These are phyloP conservation scores for Neosilurus mollespiculum DNA, from an alignment of 2,797 vertebrate species.

Conservation along the genomic window DNA sequence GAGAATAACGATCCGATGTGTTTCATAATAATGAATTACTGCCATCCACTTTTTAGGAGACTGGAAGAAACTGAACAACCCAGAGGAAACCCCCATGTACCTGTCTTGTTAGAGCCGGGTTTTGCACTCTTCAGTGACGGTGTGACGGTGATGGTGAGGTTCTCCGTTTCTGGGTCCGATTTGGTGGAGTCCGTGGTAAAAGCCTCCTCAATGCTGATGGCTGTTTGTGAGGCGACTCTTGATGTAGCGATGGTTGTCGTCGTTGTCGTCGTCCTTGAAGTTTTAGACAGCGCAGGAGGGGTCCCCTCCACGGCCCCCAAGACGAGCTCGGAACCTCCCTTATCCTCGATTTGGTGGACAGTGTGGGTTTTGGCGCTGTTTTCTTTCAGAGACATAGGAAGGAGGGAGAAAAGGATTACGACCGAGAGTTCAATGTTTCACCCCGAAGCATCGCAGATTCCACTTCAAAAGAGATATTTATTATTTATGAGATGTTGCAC, in stretches of 20 bases:
- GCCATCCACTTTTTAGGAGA: not conserved
- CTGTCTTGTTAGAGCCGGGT: conserved; percentile 73
- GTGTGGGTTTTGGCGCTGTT: conserved; percentile 67
- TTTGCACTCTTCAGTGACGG: conserved; percentile 60
- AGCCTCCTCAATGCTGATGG: conserved; percentile 12
- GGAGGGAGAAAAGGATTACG: conserved; percentile 39
- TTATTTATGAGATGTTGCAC: conserved; percentile 52
- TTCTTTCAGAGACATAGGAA: conserved; percentile 63
- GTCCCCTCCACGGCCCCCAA: conserved; percentile 65
- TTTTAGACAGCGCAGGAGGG: conserved; percentile 21
- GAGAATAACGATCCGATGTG: too few species aligned
- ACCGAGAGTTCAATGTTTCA: conserved; percentile 33
- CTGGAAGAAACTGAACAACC: not conserved
- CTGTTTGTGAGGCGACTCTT: conserved; percentile 34
- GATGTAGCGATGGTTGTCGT: not conserved
- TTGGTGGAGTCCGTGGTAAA: conserved; percentile 44
- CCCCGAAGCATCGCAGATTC: conserved; percentile 40
- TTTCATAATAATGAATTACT: too few species aligned
- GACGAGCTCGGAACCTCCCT: conserved; percentile 62
- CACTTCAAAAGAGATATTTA: conserved; percentile 53
- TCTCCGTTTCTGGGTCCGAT: conserved; percentile 54
- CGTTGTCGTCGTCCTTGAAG: conserved; percentile 52
- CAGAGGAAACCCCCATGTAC: conserved; percentile 58
- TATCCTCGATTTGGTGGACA: conserved; percentile 69
- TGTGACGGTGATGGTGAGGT: conserved; percentile 59